Evolutionary conservation across 2,113 vertebrate genomes (phyloP), one percentile per base, ranked within the genome.

Genomic region (Romanogobio albipinnatus): DNA sequence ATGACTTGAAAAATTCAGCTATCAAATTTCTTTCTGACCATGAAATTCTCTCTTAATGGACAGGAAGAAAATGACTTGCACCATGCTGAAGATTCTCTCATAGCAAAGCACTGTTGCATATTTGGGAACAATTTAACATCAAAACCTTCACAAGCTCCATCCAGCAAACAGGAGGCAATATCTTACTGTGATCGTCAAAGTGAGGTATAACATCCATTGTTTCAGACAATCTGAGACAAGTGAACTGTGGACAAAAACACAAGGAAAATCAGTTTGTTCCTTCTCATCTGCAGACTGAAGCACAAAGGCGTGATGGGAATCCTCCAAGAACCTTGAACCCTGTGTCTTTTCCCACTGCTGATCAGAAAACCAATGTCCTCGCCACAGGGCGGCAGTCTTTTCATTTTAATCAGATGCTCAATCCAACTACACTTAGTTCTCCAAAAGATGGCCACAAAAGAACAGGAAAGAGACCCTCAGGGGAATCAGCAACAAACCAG

Each of bases 321-420:
- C 1, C 78, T 9, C n/a, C 2, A 0, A 15, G 82, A 82, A 86
- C 76, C 2, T 84, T 47, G 14, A 93, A 97, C 1, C 49, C 29
- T 43, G 45, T 9, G 9, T 36, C 71, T 43, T 17, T 26, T 43
- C 56, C 80, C 36, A 82, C 10, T 33, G 15, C 11, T 49, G 68
- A 68, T 15, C 5, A 47, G 74, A 70, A 86, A 33, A 36, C 81
- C 29, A 86, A 26, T 33, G 1, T 10, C 73, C 51, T 84, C 14
- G 56, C 92, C 89, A 91, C 93, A 81, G 92, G 91, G 91, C 88
- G 92, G 94, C 95, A 94, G 85, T 43, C 58, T 33, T 75, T 22
- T 70, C 64, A 76, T 82, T 83, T 56, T 53, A 77, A 90, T 22
- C 59, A 85, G 9, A 33, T 58, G 2, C 14, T 49, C 13, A 59